Conservation (phyloP, 2,113 vertebrate genomes). For the Murina feae region DNA sequence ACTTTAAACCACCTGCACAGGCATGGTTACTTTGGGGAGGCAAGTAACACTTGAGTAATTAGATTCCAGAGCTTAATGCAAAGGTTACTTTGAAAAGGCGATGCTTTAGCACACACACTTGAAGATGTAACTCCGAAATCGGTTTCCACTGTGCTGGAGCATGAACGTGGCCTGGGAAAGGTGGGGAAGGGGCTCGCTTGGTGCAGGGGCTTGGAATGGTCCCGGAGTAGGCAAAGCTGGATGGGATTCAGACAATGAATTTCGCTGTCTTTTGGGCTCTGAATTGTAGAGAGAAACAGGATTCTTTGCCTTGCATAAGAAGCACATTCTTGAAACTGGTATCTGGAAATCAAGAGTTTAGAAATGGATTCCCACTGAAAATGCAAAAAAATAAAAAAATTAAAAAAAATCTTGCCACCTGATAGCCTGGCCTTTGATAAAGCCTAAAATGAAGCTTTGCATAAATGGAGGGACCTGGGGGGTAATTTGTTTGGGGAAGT, state of each 20-base stretch:
- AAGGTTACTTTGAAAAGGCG: constrained; percentile 29
- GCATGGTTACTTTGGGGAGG: neutral
- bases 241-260: neutral
- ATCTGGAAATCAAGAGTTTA: neutral
- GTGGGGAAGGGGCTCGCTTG: neutral
- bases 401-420: neutral
- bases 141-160: neutral
- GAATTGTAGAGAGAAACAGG: neutral
- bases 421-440: neutral
- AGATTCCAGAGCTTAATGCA: neutral
- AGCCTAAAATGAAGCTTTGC: neutral
- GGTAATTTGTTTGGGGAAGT: neutral
- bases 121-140: neutral
- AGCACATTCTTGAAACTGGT: neutral
- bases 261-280: neutral
- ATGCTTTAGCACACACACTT: neutral
- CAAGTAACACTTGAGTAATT: neutral
- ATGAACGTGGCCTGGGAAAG: neutral
- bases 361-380: constrained; percentile 19
- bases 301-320: neutral
- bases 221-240: neutral
- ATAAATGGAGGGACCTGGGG: neutral
- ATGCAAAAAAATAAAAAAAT: neutral
- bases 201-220: neutral
- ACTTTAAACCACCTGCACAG: constrained; percentile 41